Percentiles rank a stretch among this genome's conserved stretches.
Conservation (phyloP, 2,797 vertebrate genomes). For the Phoxinus dragarum region DNA sequence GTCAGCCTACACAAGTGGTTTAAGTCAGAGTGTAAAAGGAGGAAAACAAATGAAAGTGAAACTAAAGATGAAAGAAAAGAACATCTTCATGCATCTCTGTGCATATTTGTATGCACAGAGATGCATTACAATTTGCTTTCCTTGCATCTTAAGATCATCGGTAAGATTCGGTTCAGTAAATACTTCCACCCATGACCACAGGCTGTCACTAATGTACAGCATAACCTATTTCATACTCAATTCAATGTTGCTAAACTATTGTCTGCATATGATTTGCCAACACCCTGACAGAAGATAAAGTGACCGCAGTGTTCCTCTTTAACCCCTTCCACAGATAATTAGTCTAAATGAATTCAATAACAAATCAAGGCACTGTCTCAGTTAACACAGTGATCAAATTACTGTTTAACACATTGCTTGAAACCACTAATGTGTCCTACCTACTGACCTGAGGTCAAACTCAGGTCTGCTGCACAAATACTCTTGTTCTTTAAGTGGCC, state of each 20-base stretch:
- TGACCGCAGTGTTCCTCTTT: conserved; percentile 47
- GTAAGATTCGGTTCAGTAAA: conserved; percentile 11
- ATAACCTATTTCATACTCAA: neutral
- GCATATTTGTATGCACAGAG: too few relatives aligned
- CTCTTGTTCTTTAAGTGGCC: neutral
- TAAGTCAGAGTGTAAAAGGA: neutral
- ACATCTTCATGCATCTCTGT: neutral
- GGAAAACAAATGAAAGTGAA: conserved; percentile 3
- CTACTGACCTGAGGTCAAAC: neutral
- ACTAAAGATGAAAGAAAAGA: conserved; percentile 11
- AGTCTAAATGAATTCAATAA: neutral
- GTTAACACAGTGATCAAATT: neutral
- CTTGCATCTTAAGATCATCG: too few relatives aligned
- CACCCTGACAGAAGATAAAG: neutral
- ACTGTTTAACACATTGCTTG: conserved; percentile 3
- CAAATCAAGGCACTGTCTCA: conserved; percentile 3
- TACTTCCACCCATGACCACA: neutral
- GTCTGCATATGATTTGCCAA: neutral
- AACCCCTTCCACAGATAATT: conserved; percentile 2
- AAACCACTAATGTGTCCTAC: neutral
- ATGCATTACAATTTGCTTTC: too few relatives aligned
- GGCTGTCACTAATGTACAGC: neutral
- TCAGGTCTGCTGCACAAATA: conserved; percentile 2
- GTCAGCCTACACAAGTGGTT: neutral
- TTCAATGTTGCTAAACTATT: neutral